Percentiles rank a stretch among this genome's conserved stretches.
Evolutionary conservation across 2,797 vertebrate species (phyloP).

Genomic region (Megaceryle alcyon): DNA sequence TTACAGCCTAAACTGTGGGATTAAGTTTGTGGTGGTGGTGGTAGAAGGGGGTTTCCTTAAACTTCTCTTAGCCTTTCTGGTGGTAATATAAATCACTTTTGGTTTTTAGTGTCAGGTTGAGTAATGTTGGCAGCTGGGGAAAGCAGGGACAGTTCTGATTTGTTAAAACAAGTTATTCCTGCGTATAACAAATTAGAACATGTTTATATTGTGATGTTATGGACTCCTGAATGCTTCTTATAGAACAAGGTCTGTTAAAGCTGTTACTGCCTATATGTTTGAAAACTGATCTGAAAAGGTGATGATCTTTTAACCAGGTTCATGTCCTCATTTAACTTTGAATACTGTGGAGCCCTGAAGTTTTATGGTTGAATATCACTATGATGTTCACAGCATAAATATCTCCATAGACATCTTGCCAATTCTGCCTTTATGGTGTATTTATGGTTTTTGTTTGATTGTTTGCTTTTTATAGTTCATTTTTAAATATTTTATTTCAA

Average conservation of each 20-base stretch:
- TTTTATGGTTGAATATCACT: neutral
- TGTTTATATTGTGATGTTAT: neutral
- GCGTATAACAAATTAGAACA: neutral
- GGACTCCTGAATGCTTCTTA: neutral
- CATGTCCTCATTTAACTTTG: neutral
- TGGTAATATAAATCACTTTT: neutral
- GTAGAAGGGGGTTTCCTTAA: neutral
- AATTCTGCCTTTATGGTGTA: neutral
- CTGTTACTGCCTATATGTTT: neutral
- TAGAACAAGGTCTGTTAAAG: neutral
- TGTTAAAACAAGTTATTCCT: neutral
- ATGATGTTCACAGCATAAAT: neutral
- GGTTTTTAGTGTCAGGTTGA: neutral
- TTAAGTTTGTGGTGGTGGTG: neutral
- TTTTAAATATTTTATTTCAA: neutral
- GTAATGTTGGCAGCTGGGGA: neutral
- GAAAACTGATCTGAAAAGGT: neutral
- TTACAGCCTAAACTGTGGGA: neutral
- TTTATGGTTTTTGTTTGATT: neutral
- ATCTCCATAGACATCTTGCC: neutral
- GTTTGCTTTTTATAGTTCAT: neutral
- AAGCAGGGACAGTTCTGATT: neutral
- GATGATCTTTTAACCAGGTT: neutral
- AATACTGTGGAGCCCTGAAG: neutral
- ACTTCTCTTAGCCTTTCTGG: neutral